Evolutionary conservation across 2,113 vertebrate species (phyloP), one percentile per base, ranked within the genome.

Genomic region (Brienomyrus longianalis): DNA sequence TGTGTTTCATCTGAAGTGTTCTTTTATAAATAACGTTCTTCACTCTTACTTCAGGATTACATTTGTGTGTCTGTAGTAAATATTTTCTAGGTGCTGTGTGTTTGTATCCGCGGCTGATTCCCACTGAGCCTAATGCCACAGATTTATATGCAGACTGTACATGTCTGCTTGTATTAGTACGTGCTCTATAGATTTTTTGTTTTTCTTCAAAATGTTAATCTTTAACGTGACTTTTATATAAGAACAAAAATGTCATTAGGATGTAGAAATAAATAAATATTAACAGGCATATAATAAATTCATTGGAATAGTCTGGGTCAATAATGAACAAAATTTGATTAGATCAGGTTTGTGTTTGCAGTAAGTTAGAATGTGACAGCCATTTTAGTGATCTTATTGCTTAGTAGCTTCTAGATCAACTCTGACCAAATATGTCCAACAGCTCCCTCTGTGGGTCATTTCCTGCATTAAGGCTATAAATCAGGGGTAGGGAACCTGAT

Each of bases 391-490:
- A 19, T 86, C 19, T 50, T 17, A 87, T 13, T 7, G 9, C 51
- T 56, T 31, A 54, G 85, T 13, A 39, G 27, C 83, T 27, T 1
- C 45, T 19, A 54, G n/a, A 35, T 56, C 85, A 31, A 35, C 8
- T 87, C 51, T 27, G 11, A 10, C 51, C 17, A 87, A 87, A 87
- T 15, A 19, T 54, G 51, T 35, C 51, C 51, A 54, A 50, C 85
- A 87, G 85, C 85, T 31, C 85, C 85, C 27, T 51, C 85, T 54
- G 48, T 17, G 31, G 85, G 85, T 87, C 48, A 87, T n/a, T 50
- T n/a, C 2, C 7, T 43, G 19, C 51, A 87, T 70, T 31, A 52
- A 87, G 9, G 11, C 19, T n/a, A 48, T 56, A 54, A 13, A 19
- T 27, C n/a, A n/a, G n/a, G n/a, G n/a, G n/a, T n/a, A n/a, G n/a